Evolutionary conservation across 1,140 invertebrate species (phyloP).

Genomic region (Magallana ariakensis): DNA sequence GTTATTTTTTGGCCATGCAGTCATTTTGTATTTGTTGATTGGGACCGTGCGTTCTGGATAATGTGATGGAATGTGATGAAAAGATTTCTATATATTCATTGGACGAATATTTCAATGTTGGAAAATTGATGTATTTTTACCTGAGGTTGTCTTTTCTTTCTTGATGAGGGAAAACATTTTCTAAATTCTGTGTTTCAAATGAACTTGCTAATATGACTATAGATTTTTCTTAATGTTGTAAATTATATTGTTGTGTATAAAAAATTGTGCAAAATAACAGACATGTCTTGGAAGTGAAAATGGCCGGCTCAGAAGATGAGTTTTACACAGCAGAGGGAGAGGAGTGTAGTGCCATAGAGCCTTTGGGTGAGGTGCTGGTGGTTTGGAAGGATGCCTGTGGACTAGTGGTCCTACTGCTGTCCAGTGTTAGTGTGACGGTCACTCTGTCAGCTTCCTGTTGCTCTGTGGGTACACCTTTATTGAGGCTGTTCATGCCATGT

Average conservation of each 20-base stretch:
- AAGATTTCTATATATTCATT: too few relatives aligned
- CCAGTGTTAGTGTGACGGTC: slow-evolving; percentile 18
- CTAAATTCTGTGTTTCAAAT: background rate
- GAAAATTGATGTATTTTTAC: too few relatives aligned
- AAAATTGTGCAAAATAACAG: background rate
- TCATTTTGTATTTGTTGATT: background rate
- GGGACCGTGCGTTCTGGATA: background rate
- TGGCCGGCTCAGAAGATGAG: background rate
- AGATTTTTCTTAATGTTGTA: background rate
- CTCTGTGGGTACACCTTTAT: background rate
- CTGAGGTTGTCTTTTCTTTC: background rate
- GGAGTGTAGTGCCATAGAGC: background rate
- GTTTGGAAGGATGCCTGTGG: background rate
- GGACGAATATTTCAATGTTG: too few relatives aligned
- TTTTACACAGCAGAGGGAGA: background rate
- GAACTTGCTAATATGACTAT: background rate
- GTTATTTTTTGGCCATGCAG: background rate
- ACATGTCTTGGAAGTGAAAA: background rate
- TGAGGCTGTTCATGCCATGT: too few relatives aligned
- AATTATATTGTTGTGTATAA: background rate
- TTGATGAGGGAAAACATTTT: background rate
- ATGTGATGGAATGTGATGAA: too few relatives aligned
- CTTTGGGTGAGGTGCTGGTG: background rate
- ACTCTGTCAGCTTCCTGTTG: background rate
- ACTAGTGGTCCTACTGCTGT: background rate